Conservation (phyloP, 1,140 invertebrate genomes). For the Drosophila repleta region DNA sequence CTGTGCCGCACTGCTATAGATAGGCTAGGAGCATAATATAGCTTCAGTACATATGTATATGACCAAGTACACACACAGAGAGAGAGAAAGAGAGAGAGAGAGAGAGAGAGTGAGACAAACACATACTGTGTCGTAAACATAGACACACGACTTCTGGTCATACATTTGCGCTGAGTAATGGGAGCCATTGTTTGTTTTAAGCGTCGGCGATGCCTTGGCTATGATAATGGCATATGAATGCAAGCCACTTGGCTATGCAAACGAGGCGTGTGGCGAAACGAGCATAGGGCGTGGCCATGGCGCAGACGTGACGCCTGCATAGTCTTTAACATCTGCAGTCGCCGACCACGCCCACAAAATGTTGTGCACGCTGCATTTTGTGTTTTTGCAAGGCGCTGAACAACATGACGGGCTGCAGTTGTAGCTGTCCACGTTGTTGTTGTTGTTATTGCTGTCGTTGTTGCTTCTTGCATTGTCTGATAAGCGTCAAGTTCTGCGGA, state of each 20-base stretch:
- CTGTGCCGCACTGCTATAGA: conserved; percentile 44
- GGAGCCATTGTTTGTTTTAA: conserved; percentile 76
- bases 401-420: conserved; percentile 51
- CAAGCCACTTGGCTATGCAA: conserved; percentile 75
- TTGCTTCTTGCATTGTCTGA: conserved; percentile 47
- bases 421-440: conserved; percentile 17
- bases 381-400: conserved; percentile 65
- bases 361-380: conserved; percentile 65
- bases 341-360: conserved; percentile 60
- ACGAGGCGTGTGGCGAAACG: conserved; percentile 41
- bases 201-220: conserved; percentile 72
- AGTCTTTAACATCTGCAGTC: conserved; percentile 43
- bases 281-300: conserved; percentile 35
- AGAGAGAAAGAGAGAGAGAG: not conserved
- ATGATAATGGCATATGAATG: conserved; percentile 78
- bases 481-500: conserved; percentile 57
- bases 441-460: conserved; percentile 16
- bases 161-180: conserved; percentile 59
- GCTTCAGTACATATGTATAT: not conserved
- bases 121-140: conserved; percentile 15
- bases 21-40: conserved; percentile 20
- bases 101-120: not conserved
- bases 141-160: conserved; percentile 48
- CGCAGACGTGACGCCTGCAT: conserved; percentile 58
- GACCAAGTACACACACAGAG: conserved; percentile 7